These are phyloP conservation scores for Sphaeramia orbicularis DNA, from an alignment of 2,797 vertebrate species.

Conservation along the genomic window DNA sequence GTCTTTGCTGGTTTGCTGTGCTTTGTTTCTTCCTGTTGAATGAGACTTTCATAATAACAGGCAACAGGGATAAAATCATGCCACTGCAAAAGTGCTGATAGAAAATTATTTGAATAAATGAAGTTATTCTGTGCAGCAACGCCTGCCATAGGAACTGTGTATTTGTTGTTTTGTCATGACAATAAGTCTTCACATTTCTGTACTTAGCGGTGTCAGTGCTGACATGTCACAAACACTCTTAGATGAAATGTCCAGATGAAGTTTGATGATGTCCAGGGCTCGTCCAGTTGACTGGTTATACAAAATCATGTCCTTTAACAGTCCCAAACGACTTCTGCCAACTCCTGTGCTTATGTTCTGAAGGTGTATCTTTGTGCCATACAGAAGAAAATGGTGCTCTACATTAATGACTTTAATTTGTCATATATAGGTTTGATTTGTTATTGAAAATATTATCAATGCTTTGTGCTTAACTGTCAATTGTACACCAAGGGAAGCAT, in stretches of 20 bases:
- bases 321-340: conserved; percentile 28
- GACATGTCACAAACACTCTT: conserved; percentile 27
- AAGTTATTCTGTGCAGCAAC: conserved; percentile 5
- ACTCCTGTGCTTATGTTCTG: conserved; percentile 55
- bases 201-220: conserved; percentile 20
- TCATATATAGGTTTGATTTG: conserved; percentile 35
- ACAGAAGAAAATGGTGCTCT: conserved; percentile 59
- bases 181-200: conserved; percentile 29
- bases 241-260: conserved; percentile 19
- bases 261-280: conserved; percentile 44
- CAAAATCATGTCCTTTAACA: conserved; percentile 16
- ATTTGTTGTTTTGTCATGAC: conserved; percentile 24
- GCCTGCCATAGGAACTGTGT: conserved; percentile 14
- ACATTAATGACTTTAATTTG: conserved; percentile 38
- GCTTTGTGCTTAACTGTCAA: conserved; percentile 66
- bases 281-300: conserved; percentile 35
- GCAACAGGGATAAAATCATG: conserved; percentile 28
- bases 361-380: conserved; percentile 52
- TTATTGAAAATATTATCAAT: conserved; percentile 50
- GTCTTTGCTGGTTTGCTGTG: conserved; percentile 55
- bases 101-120: conserved; percentile 22
- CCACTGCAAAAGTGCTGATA: conserved; percentile 42
- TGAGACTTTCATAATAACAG: conserved; percentile 14
- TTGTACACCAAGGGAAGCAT: conserved; percentile 42
- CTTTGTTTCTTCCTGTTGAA: conserved; percentile 33